Percentiles rank a stretch among this genome's conserved stretches.
Evolutionary conservation across 2,113 vertebrate species (phyloP).

Genomic region (Catagonus wagneri): DNA sequence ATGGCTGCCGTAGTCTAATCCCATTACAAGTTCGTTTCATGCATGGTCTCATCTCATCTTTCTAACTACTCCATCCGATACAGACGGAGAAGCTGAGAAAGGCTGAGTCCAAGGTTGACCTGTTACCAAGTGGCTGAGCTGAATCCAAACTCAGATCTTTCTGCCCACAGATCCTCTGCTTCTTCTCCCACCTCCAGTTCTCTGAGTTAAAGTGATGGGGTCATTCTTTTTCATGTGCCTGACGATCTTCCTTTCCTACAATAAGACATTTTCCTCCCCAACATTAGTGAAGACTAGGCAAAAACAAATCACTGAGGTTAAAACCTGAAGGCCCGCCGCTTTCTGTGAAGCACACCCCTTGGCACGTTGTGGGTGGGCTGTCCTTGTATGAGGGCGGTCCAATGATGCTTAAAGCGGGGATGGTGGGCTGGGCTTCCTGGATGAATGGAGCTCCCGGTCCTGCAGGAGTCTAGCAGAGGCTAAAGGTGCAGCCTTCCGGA

Average conservation of each 20-base stretch:
- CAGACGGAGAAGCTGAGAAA: not conserved
- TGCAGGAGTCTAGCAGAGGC: not conserved
- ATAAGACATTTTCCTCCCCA: not conserved
- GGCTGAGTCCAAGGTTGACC: not conserved
- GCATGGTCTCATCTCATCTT: not conserved
- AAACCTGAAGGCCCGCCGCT: not conserved
- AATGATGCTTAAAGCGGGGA: not conserved
- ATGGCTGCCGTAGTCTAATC: not conserved
- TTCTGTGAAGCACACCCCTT: not conserved
- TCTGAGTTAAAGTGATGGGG: not conserved
- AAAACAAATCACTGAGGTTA: not conserved
- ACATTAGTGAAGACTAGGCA: not conserved
- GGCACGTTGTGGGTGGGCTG: not conserved
- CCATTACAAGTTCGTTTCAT: rapidly evolving
- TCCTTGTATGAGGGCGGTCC: not conserved
- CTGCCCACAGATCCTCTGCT: not conserved
- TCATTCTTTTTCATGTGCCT: not conserved
- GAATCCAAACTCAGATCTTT: not conserved
- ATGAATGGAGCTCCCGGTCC: not conserved
- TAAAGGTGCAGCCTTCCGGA: not conserved
- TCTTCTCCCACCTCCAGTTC: rapidly evolving
- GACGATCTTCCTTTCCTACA: not conserved
- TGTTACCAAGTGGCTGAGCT: not conserved
- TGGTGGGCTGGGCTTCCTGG: not conserved
- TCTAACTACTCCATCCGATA: rapidly evolving